Evolutionary conservation across 2,113 vertebrate genomes (phyloP), one percentile per base, ranked within the genome.

Genomic region (Fregetta grallaria): DNA sequence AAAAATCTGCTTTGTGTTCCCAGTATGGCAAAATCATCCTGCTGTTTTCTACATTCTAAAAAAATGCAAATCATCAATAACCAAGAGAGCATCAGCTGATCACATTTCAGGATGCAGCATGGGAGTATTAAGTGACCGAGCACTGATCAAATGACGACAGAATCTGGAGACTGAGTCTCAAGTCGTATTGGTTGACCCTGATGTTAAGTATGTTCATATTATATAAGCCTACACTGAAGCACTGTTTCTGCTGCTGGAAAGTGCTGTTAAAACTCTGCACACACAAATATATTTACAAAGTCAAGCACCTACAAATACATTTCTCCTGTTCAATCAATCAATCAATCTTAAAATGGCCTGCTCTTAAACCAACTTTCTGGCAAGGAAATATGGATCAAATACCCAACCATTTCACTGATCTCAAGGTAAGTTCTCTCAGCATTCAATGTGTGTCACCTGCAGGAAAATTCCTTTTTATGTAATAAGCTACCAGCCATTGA

Each of bases 201-300:
- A 53, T 91, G 87, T 92, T 95, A 94, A 96, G 90, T 77, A 72
- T 88, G 84, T 72, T 94, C 85, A 45, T 52, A 86, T 97, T 97
- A 95, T 84, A 91, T 92, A 95, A 96, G 81, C 74, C 73, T 73
- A 40, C 52, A 85, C 3, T 29, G 27, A 92, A 81, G 87, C 81
- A 81, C 72, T 53, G 44, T 66, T 94, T 74, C 95, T 96, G 67
- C 77, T 67, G 72, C 38, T 96, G 62, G 52, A 19, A 70, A 92
- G 82, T 95, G 61, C 81, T 88, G 38, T 87, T 56, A 68, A 82
- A 86, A 92, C 81, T 88, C 65, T 65, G 71, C 81, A 94, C 38
- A 75, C 36, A 71, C 19, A 81, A 91, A 93, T 38, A 38, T 23
- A 79, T 90, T 83, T 88, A 53, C 83, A 38, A 96, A 96, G 80